phyloP scores from a whole-genome alignment of 2,113 vertebrate species.

The Oostethus manadensis region DNA sequence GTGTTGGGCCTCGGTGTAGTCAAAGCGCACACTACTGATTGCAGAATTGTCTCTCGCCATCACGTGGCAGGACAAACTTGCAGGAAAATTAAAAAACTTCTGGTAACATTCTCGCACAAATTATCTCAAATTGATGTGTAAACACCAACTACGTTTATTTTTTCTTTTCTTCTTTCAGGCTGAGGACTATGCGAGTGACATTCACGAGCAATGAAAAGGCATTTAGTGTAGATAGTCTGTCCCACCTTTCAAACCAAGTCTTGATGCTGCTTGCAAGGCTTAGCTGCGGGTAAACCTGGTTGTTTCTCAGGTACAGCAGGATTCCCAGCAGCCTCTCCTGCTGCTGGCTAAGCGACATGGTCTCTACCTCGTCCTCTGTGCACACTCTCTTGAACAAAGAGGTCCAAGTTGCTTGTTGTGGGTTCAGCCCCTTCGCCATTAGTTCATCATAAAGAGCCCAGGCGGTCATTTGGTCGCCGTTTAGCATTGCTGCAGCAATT shows the following conservation, averaged over 20 bases:
- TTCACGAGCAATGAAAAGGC: no score
- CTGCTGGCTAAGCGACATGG: conserved; percentile 35
- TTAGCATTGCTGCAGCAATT: conserved; percentile 76
- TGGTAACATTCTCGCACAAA: no score
- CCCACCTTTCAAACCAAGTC: conserved; percentile 92
- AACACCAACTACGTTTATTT: no score
- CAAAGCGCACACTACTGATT: no score
- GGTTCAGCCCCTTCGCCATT: conserved; percentile 65
- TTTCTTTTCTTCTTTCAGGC: no score
- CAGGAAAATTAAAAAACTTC: no score
- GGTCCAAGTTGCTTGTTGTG: conserved; percentile 75
- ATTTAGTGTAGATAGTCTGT: not conserved
- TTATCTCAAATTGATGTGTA: no score
- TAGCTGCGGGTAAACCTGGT: conserved; percentile 83
- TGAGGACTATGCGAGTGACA: no score
- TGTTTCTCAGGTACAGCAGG: conserved; percentile 81
- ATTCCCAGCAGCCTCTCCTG: conserved; percentile 73
- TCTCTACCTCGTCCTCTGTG: not conserved
- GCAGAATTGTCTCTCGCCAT: no score
- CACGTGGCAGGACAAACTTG: no score
- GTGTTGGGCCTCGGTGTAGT: no score
- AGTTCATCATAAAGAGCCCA: conserved; percentile 82
- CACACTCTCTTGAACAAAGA: conserved; percentile 72
- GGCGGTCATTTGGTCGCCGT: conserved; percentile 70
- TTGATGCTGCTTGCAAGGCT: conserved; percentile 78